Evolutionary conservation across 1,140 invertebrate genomes (phyloP), one percentile per base, ranked within the genome.

Genomic region (Caenorhabditis briggsae): DNA sequence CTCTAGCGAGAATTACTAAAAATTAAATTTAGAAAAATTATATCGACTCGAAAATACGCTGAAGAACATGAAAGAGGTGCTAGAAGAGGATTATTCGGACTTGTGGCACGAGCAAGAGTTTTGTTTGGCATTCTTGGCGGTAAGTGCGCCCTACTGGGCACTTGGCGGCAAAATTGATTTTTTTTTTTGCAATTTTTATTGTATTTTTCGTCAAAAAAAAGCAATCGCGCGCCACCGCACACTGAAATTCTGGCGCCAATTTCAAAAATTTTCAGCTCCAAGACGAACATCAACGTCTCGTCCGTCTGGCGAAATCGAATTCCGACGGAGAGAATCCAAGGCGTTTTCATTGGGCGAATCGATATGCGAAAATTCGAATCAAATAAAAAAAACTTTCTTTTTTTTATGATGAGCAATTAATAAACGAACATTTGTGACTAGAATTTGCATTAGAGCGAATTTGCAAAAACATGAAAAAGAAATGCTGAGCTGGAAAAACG

Each of bases 311-410:
- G 18, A 78, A 78, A 78, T 46, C 33, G n/a, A 78, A 78, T 23
- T 78, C 70, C 3, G 46, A 78, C 46, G 70, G 70, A 16, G 70
- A 78, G 18, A 78, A 78, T 78, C 70, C 70, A 78, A 20, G 70
- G 25, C 43, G 70, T 50, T 78, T 78, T 78, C 70, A 78, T 78
- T 78, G 70, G 70, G 70, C 70, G n/a, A 78, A 78, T 78, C 70
- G 70, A 53, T 78, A 78, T n/a, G 70, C 70, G 8, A 53, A 50
- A 78, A 78, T 78, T 50, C 43, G 50, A 18, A 78, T 78, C 3
- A 78, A 78, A 78, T 78, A 23, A 78, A 43, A 50, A 18, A n/a
- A n/a, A n/a, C n/a, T 2, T 78, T 46, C 2, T 2, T 25, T 61
- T 5, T 1, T 61, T 61, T 61, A 33, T 33, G 33, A 33, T 33